Evolutionary conservation across 2,888 invertebrate species (phyloP).

Genomic region (Yponomeuta plumbellus): DNA sequence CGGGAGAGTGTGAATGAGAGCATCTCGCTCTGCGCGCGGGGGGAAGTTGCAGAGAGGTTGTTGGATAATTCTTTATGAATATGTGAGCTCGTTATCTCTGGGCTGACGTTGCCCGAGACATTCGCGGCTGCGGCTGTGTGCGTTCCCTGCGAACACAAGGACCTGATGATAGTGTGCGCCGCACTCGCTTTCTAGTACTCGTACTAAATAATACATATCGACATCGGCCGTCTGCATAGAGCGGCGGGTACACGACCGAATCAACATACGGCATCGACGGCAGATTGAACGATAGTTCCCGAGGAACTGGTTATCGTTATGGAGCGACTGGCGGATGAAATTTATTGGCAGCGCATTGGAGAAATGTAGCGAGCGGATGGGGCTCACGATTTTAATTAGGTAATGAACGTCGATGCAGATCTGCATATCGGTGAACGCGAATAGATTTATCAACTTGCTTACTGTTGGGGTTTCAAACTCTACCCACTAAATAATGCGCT

Average conservation of each 20-base stretch:
- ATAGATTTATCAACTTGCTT: conserved; percentile 71
- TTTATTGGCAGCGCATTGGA: conserved; percentile 75
- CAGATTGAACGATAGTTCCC: conserved; percentile 77
- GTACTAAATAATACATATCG: conserved; percentile 75
- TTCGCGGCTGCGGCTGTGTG: conserved; percentile 45
- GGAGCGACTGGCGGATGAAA: conserved; percentile 75
- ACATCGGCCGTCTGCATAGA: conserved; percentile 68
- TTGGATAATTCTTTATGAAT: conserved; percentile 76
- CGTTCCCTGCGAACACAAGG: conserved; percentile 30
- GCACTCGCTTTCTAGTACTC: conserved; percentile 50
- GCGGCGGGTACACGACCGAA: conserved; percentile 75
- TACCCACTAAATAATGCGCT: conserved; percentile 52
- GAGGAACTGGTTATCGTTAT: conserved; percentile 77
- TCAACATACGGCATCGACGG: conserved; percentile 75
- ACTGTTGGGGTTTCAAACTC: conserved; percentile 58
- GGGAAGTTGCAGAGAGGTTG: conserved; percentile 52
- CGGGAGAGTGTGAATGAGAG: conserved; percentile 73
- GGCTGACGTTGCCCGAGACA: conserved; percentile 58
- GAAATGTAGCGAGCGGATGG: conserved; percentile 77
- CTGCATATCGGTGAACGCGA: conserved; percentile 72
- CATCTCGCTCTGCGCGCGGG: conserved; percentile 53
- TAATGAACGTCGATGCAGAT: conserved; percentile 77
- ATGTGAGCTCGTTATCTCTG: conserved; percentile 73
- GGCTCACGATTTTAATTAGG: conserved; percentile 76
- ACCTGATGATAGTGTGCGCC: conserved; percentile 36